These are phyloP conservation scores for Channa maculata DNA, from an alignment of 2,113 vertebrate genomes.

Conservation along the genomic window DNA sequence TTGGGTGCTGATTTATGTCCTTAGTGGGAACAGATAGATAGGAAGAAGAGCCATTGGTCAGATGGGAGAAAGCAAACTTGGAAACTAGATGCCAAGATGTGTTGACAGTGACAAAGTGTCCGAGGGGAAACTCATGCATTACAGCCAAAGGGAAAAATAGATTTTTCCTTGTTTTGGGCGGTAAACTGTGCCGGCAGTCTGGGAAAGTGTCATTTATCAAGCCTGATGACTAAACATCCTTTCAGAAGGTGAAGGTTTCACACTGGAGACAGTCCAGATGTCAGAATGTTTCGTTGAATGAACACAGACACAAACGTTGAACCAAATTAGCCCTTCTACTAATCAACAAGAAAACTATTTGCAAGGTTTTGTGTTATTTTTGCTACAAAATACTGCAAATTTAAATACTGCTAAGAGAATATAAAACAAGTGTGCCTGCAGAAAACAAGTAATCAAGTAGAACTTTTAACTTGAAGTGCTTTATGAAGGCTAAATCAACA, in stretches of 20 bases:
- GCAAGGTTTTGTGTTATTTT: background rate
- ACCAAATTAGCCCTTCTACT: background rate
- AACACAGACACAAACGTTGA: slow-evolving; percentile 11
- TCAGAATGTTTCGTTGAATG: slow-evolving; percentile 3
- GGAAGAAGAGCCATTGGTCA: background rate
- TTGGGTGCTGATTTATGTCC: background rate
- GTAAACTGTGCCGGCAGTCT: slow-evolving; percentile 20
- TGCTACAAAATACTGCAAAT: background rate
- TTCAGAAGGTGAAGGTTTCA: background rate
- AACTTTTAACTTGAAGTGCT: background rate
- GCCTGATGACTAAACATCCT: slow-evolving; percentile 16
- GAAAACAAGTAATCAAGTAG: background rate
- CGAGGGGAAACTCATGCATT: slow-evolving; percentile 26
- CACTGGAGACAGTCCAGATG: slow-evolving; percentile 24
- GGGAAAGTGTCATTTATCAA: slow-evolving; percentile 24
- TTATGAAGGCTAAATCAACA: slow-evolving; percentile 21
- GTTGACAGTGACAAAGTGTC: slow-evolving; percentile 30
- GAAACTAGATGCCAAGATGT: background rate
- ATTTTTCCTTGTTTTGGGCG: slow-evolving; percentile 30
- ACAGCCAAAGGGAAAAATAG: slow-evolving; percentile 23
- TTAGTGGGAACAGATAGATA: slow-evolving; percentile 4
- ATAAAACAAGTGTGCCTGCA: background rate
- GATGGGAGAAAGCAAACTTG: background rate
- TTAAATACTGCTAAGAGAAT: background rate
- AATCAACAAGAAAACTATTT: background rate